Conservation (phyloP, 2,113 vertebrate species). For the Eleginops maclovinus region DNA sequence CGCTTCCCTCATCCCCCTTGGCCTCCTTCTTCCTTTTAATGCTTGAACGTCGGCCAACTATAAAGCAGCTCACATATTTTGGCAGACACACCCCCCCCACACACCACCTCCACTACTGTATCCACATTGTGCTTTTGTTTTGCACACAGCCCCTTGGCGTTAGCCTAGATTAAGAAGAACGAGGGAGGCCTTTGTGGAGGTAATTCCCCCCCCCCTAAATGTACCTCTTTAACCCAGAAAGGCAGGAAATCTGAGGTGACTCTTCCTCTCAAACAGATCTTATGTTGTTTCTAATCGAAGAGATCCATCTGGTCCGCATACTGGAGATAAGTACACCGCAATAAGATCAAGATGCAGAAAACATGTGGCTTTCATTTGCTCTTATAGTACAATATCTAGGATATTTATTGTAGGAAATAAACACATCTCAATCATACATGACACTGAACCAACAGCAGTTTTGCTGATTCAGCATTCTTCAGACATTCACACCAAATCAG, state of each 20-base stretch:
- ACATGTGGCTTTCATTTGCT: neutral
- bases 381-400: neutral
- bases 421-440: neutral
- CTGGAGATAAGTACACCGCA: neutral
- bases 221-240: constrained; percentile 2
- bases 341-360: neutral
- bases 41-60: constrained; percentile 38
- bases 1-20: constrained; percentile 23
- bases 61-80: constrained; percentile 44
- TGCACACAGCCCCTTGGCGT: constrained; percentile 36
- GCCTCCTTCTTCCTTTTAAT: neutral
- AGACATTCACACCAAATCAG: no score
- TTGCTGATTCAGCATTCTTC: neutral
- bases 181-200: constrained; percentile 2
- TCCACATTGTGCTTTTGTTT: constrained; percentile 47
- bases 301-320: constrained; percentile 25
- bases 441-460: neutral
- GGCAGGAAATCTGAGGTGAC: no score
- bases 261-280: constrained; percentile 27
- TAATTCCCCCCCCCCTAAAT: neutral
- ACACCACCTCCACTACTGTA: constrained; percentile 10
- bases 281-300: constrained; percentile 2
- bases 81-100: constrained; percentile 3
- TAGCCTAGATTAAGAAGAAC: neutral
- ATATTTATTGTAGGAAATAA: neutral